A percentile compares a stretch with the other conserved stretches of the same genome.
Conservation (phyloP, 1,140 invertebrate species). For the Gonatopus flavifemur region DNA sequence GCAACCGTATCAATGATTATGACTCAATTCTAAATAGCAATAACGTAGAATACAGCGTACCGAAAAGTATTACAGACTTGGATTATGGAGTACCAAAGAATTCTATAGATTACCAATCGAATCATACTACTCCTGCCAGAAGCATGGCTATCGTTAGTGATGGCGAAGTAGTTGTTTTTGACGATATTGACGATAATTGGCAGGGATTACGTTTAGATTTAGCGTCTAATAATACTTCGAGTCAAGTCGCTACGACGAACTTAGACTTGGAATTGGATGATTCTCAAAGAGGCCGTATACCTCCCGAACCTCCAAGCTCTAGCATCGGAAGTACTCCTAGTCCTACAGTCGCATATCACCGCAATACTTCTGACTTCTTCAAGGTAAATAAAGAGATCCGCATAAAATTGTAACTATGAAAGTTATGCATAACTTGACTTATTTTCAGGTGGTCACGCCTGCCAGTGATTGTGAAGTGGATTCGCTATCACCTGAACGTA, state of each 20-base stretch:
- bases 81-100: constrained; percentile 55
- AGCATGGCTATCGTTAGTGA: constrained; percentile 64
- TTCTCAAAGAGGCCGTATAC: constrained; percentile 41
- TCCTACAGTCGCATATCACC: constrained; percentile 52
- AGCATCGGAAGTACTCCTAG: constrained; percentile 54
- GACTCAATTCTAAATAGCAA: constrained; percentile 57
- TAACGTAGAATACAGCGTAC: constrained; percentile 54
- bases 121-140: constrained; percentile 51
- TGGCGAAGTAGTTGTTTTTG: constrained; percentile 78
- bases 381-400: constrained; percentile 42
- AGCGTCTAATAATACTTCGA: constrained; percentile 33
- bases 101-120: constrained; percentile 55
- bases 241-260: constrained; percentile 31
- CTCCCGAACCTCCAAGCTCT: constrained; percentile 47
- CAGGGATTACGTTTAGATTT: constrained; percentile 58
- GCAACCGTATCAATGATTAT: constrained; percentile 52
- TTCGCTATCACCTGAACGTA: constrained; percentile 56
- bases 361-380: constrained; percentile 59
- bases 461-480: constrained; percentile 57
- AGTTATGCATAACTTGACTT: neutral
- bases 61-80: constrained; percentile 55
- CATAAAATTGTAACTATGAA: neutral
- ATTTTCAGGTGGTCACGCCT: constrained; percentile 54
- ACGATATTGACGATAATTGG: constrained; percentile 79
- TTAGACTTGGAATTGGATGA: constrained; percentile 43